Conservation (phyloP, 2,113 vertebrate species). For the Charina bottae region DNA sequence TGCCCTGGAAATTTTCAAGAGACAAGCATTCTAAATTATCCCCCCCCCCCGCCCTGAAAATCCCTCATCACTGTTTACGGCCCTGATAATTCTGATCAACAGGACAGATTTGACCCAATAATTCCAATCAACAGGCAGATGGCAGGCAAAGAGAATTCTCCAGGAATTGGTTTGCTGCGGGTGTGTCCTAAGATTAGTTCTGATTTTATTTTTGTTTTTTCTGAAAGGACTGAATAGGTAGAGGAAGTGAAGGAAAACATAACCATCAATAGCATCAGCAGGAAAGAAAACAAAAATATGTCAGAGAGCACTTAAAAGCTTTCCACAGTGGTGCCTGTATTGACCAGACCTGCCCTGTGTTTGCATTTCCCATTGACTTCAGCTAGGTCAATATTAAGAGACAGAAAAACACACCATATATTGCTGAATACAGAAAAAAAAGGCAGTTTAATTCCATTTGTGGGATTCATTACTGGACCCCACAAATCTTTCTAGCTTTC, state of each 20-base stretch:
- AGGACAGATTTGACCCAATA: no score
- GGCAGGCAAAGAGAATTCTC: neutral
- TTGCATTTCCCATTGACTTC: constrained; percentile 18
- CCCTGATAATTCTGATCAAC: neutral
- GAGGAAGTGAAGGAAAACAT: neutral
- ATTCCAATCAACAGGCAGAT: neutral
- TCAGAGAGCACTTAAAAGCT: constrained; percentile 5
- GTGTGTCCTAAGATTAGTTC: neutral
- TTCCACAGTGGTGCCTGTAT: neutral
- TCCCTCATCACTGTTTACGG: neutral
- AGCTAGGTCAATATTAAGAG: constrained; percentile 9
- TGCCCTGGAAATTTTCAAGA: neutral
- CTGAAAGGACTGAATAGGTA: neutral
- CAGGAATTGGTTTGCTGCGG: neutral
- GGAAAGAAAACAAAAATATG: neutral
- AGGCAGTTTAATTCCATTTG: neutral
- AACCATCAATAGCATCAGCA: constrained; percentile 4
- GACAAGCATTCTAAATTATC: no score
- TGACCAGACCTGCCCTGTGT: neutral
- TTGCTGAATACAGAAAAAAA: neutral
- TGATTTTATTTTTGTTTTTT: neutral
- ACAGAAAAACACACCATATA: neutral
- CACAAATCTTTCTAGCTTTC: neutral
- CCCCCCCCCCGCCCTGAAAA: neutral
- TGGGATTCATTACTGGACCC: neutral